Evolutionary conservation across 2,797 vertebrate genomes (phyloP).

Genomic region (Heteromormyrus szaboi): DNA sequence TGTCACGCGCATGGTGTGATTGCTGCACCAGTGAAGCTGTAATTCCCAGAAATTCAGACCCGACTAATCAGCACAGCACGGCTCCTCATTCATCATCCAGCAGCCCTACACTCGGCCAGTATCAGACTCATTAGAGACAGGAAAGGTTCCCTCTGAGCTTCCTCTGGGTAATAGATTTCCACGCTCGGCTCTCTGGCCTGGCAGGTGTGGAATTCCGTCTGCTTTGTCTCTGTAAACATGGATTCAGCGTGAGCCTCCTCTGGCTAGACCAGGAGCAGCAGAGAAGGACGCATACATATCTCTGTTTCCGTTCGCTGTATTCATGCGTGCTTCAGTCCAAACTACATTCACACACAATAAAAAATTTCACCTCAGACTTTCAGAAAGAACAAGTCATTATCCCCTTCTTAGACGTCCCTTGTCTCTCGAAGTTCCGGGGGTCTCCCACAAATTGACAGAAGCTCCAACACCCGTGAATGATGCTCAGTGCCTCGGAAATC

Average conservation of each 20-base stretch:
- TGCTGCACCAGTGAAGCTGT: constrained; percentile 43
- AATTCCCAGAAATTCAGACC: constrained; percentile 52
- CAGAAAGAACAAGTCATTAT: neutral
- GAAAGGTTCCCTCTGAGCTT: constrained; percentile 17
- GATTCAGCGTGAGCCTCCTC: neutral
- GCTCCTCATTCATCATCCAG: constrained; percentile 43
- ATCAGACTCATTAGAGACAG: constrained; percentile 39
- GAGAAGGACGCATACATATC: neutral
- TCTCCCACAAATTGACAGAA: neutral
- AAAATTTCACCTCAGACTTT: neutral
- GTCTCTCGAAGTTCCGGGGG: neutral
- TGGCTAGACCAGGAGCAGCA: neutral
- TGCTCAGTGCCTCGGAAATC: neutral
- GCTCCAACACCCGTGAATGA: neutral
- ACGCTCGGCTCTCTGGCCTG: constrained; percentile 13
- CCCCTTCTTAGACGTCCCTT: neutral
- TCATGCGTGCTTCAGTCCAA: neutral
- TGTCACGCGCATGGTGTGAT: constrained; percentile 45
- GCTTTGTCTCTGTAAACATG: neutral
- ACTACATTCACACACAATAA: neutral
- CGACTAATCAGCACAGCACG: constrained; percentile 53
- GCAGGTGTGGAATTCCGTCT: constrained; percentile 20
- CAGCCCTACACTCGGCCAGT: neutral
- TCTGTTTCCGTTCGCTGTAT: neutral
- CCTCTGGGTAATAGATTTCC: constrained; percentile 22